Conservation (phyloP, 2,113 vertebrate genomes). For the Malurus melanocephalus region DNA sequence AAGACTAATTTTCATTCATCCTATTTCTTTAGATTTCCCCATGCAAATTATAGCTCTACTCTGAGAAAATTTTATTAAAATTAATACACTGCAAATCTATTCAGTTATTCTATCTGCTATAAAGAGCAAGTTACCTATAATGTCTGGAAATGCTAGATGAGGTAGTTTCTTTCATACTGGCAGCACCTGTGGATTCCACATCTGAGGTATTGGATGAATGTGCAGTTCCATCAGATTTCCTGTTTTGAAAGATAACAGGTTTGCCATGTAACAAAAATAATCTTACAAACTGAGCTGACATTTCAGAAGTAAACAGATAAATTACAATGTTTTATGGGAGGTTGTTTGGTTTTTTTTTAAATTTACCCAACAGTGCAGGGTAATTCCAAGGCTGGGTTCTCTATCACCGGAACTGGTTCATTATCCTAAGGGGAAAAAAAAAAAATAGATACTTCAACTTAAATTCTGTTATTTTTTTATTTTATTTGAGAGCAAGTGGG, state of each 20-base stretch:
- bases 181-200: slow-evolving; percentile 89
- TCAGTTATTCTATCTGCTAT: too few species aligned
- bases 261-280: slow-evolving; percentile 34
- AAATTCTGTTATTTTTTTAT: background rate
- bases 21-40: background rate
- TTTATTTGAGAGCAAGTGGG: background rate
- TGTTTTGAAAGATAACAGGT: slow-evolving; percentile 40
- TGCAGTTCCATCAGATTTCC: slow-evolving; percentile 83
- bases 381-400: slow-evolving; percentile 81
- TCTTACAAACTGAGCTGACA: background rate
- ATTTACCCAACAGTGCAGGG: slow-evolving; percentile 85
- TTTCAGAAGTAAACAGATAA: slow-evolving; percentile 14
- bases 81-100: background rate
- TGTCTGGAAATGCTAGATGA: slow-evolving; percentile 93
- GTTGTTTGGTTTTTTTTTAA: background rate
- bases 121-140: slow-evolving; percentile 80
- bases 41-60: background rate
- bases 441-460: background rate
- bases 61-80: background rate
- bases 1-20: background rate
- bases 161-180: slow-evolving; percentile 98
- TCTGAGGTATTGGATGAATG: slow-evolving; percentile 91
- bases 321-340: background rate
- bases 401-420: slow-evolving; percentile 71
- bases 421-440: slow-evolving; percentile 59